These are phyloP conservation scores for Nannoperca obscura DNA, from an alignment of 2,797 vertebrate genomes.

Conservation along the genomic window DNA sequence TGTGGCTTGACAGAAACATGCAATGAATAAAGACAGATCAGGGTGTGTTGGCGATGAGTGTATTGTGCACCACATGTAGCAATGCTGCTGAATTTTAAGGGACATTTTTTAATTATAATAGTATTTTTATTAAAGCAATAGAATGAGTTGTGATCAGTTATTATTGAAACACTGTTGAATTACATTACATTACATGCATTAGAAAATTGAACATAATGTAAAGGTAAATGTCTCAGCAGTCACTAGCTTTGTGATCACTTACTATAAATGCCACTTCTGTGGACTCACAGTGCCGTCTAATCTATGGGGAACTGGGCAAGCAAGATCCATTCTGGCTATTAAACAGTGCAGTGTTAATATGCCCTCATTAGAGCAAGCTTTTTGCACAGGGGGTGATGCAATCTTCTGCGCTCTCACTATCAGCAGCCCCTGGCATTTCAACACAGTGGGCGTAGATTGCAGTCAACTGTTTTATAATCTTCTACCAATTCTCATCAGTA, in stretches of 20 bases:
- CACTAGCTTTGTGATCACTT: slow-evolving; percentile 30
- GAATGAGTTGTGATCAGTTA: neutral
- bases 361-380: slow-evolving; percentile 60
- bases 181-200: neutral
- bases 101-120: neutral
- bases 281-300: slow-evolving; percentile 28
- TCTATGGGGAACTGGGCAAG: slow-evolving; percentile 45
- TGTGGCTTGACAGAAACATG: slow-evolving; percentile 72
- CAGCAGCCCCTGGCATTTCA: slow-evolving; percentile 65
- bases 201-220: neutral
- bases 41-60: slow-evolving; percentile 29
- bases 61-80: slow-evolving; percentile 3
- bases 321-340: slow-evolving; percentile 58
- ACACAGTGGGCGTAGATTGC: slow-evolving; percentile 67
- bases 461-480: slow-evolving; percentile 73
- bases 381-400: slow-evolving; percentile 59
- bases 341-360: slow-evolving; percentile 56
- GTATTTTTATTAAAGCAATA: neutral
- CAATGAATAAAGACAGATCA: slow-evolving; percentile 53
- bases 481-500: slow-evolving; percentile 64
- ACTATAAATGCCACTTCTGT: slow-evolving; percentile 32
- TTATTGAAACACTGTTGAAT: neutral
- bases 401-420: slow-evolving; percentile 52
- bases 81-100: neutral
- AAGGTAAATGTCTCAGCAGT: slow-evolving; percentile 29